Conservation (phyloP, 1,140 invertebrate genomes). For the Nasonia giraulti region DNA sequence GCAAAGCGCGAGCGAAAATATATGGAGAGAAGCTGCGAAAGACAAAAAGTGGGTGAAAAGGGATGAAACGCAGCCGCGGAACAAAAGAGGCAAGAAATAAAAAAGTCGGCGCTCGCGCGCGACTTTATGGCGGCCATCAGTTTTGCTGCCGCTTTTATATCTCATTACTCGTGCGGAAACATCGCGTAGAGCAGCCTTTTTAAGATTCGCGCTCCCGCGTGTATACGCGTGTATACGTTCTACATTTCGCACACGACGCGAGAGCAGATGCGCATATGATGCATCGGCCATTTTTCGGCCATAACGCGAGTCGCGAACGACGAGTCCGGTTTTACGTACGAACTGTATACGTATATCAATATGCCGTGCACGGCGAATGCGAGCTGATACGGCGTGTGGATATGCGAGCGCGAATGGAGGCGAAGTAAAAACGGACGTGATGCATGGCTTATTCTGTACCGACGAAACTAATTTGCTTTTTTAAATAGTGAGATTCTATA, state of each 20-base stretch:
- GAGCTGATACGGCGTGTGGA: too few relatives aligned
- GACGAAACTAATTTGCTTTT: too few relatives aligned
- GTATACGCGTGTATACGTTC: too few relatives aligned
- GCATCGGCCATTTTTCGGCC: conserved; percentile 14
- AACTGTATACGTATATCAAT: not conserved
- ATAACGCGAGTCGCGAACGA: conserved; percentile 8
- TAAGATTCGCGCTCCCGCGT: not conserved
- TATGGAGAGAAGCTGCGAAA: not conserved
- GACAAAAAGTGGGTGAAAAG: not conserved
- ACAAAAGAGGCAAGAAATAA: conserved; percentile 18
- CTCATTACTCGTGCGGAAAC: conserved; percentile 23
- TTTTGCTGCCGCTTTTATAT: conserved; percentile 27
- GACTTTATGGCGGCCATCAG: conserved; percentile 24
- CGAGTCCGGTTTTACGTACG: conserved; percentile 15
- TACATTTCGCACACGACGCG: not conserved
- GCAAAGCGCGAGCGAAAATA: not conserved
- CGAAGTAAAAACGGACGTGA: too few relatives aligned
- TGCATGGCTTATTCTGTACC: too few relatives aligned
- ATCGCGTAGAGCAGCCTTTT: conserved; percentile 14
- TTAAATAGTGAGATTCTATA: too few relatives aligned
- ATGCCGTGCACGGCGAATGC: not conserved
- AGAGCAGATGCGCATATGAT: conserved; percentile 16
- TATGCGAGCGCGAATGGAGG: too few relatives aligned
- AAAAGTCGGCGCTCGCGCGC: not conserved
- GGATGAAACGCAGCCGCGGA: not conserved